phyloP scores from a whole-genome alignment of 1,140 invertebrate species.

The Bombus consobrinus region DNA sequence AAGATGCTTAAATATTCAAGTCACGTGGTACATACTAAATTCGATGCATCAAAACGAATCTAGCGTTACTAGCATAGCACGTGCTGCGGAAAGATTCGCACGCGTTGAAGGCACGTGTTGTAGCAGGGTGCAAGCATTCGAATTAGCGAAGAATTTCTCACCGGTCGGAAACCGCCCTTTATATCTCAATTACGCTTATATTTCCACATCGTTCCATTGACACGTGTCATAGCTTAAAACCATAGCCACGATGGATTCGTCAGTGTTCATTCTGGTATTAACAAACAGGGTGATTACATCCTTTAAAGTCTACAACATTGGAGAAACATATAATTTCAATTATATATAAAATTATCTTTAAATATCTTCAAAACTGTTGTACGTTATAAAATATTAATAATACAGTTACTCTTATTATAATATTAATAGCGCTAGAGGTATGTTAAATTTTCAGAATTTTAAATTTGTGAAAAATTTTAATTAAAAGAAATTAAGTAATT shows the following conservation, averaged over 20 bases:
- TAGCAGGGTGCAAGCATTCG: conserved; percentile 28
- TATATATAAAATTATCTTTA: neutral
- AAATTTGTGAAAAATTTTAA: neutral
- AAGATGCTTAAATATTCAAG: neutral
- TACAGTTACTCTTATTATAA: neutral
- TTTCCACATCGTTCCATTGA: neutral
- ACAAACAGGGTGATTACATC: neutral
- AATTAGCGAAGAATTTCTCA: conserved; percentile 27
- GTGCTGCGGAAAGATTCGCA: conserved; percentile 29
- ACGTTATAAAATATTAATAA: neutral
- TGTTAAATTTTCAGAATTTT: neutral
- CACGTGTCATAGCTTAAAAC: conserved; percentile 31
- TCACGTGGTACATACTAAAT: neutral
- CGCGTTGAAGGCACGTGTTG: conserved; percentile 50
- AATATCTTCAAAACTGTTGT: neutral
- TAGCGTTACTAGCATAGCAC: neutral
- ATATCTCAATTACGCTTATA: conserved; percentile 36
- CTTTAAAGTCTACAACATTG: neutral
- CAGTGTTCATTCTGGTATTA: too few species aligned
- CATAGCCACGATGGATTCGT: conserved; percentile 13
- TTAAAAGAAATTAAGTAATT: neutral
- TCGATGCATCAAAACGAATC: neutral
- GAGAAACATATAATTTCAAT: neutral
- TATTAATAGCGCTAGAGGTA: neutral
- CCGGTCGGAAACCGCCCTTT: conserved; percentile 22